Evolutionary conservation across 2,113 vertebrate species (phyloP).

Genomic region (Procavia capensis): DNA sequence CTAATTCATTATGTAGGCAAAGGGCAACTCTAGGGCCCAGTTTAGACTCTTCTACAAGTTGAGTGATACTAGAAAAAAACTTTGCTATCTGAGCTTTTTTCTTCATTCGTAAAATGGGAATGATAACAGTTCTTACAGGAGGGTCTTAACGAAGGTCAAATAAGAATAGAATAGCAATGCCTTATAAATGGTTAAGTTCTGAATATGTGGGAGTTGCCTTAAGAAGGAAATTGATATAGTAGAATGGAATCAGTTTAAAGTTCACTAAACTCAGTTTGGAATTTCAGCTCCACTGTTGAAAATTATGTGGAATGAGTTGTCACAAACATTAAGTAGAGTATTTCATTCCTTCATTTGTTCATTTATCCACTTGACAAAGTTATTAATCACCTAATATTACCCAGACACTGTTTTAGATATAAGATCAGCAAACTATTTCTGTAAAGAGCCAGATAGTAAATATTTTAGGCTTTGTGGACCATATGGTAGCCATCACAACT

Average conservation of each 20-base stretch:
- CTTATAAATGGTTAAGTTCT: neutral
- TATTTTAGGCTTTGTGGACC: no score
- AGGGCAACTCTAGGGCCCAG: neutral
- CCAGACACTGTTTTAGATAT: no score
- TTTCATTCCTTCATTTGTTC: neutral
- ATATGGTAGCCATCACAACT: no score
- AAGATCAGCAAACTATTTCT: no score
- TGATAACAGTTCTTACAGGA: neutral
- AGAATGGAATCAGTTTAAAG: neutral
- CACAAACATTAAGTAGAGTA: neutral
- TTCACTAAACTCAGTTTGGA: neutral
- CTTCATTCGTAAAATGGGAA: neutral
- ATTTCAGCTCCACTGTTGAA: neutral
- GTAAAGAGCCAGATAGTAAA: no score
- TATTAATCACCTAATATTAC: no score
- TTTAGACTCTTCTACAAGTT: neutral
- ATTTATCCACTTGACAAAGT: neutral
- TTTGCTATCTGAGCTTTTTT: neutral
- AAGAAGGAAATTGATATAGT: neutral
- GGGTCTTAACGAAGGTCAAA: neutral
- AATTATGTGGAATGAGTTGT: conserved; percentile 57
- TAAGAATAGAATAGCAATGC: neutral
- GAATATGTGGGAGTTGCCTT: neutral
- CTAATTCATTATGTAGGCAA: neutral
- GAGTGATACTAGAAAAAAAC: neutral